A percentile compares a stretch with the other conserved stretches of the same genome.
phyloP scores from a whole-genome alignment of 2,113 vertebrate species.

The Nyctereutes procyonoides region DNA sequence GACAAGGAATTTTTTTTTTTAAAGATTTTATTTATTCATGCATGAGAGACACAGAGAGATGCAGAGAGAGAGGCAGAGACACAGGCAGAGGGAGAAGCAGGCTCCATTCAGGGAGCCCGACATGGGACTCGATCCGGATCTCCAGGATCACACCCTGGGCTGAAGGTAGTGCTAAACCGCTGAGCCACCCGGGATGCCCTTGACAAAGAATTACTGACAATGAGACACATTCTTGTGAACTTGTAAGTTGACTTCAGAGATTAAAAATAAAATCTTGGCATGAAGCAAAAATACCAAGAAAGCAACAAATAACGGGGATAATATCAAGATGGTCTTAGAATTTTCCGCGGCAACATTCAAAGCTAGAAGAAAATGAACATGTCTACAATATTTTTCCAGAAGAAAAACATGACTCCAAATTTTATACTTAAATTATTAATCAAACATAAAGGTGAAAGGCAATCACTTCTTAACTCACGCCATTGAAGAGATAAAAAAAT shows the following conservation, averaged over 20 bases:
- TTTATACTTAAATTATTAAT: slow-evolving; percentile 5
- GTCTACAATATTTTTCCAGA: neutral
- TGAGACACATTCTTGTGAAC: neutral
- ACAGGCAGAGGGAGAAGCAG: too few species aligned
- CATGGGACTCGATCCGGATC: too few species aligned
- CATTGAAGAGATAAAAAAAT: slow-evolving; percentile 31
- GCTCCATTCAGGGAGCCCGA: too few species aligned
- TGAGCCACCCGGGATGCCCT: too few species aligned
- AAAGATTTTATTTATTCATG: too few species aligned
- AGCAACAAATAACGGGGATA: neutral
- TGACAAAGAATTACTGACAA: neutral
- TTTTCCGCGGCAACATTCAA: neutral
- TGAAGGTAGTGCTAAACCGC: too few species aligned
- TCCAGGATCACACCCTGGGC: too few species aligned
- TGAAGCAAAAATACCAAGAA: neutral
- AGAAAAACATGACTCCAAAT: neutral
- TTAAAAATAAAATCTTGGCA: neutral
- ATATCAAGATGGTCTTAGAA: neutral
- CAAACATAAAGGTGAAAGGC: neutral
- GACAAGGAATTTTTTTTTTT: neutral
- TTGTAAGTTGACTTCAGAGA: neutral
- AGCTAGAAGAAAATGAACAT: neutral
- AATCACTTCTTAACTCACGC: slow-evolving; percentile 18
- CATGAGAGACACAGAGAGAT: too few species aligned
- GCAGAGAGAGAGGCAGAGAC: too few species aligned